Evolutionary conservation across 2,797 vertebrate species (phyloP), one percentile per base, ranked within the genome.

Genomic region (Spinibarbus caldwelli): DNA sequence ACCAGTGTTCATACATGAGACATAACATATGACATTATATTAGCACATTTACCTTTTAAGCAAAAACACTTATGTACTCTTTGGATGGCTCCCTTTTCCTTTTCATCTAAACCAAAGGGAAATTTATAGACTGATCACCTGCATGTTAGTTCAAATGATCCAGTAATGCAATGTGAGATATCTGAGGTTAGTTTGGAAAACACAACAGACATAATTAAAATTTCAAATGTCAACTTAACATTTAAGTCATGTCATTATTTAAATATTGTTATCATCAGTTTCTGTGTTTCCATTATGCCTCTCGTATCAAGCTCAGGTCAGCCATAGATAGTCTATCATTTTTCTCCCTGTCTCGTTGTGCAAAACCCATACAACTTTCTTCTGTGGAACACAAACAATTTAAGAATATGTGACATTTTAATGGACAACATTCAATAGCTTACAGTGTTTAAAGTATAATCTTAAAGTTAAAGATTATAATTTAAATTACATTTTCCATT

Each of bases 181-280:
- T 49, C 31, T 26, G 12, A 47, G 38, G 26, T 47, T 14, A 47
- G 36, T 31, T 14, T 17, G 2, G 23, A 78, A 10, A 23, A 41
- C 21, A 77, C 19, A 76, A 71, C 23, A 73, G 23, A 29, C 9
- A 8, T 1, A 49, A 73, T 29, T 19, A 21, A 45, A 29, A 38
- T 68, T 36, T 38, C 3, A 43, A 49, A 73, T 73, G 71, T 21
- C 43, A 49, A 31, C 26, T 54, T 19, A 76, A 23, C 31, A 52
- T 76, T 52, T 54, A n/a, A 45, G 10, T 62, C 3, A 23, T 70
- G 34, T 29, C 11, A 57, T 31, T 36, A 7, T 80, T 68, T 68
- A 41, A 52, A 54, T 38, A 52, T 26, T 68, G 34, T n/a, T 68
- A 70, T 41, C 72, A 38, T 57, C 34, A 73, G 80, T 81, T 59